Evolutionary conservation across 2,113 vertebrate species (phyloP).

Genomic region (Ochotona curzoniae): DNA sequence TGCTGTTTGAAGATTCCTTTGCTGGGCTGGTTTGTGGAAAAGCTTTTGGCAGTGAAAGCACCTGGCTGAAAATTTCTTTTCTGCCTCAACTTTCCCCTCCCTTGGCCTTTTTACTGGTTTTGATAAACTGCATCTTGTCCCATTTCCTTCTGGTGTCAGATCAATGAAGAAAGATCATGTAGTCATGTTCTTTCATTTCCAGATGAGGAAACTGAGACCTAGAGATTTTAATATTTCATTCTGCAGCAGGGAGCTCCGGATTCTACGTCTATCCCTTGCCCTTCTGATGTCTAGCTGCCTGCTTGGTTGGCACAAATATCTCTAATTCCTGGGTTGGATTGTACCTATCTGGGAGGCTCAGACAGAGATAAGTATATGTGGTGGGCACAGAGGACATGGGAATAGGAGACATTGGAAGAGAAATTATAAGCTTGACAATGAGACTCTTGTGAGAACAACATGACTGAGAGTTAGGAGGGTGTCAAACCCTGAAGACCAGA

Average conservation of each 20-base stretch:
- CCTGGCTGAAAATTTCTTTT: constrained; percentile 73
- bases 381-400: not conserved
- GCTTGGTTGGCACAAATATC: not conserved
- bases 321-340: not conserved
- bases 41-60: constrained; percentile 70
- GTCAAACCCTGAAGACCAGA: not conserved
- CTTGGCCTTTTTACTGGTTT: not conserved
- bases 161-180: not conserved
- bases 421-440: not conserved
- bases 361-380: not conserved
- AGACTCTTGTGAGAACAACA: not conserved
- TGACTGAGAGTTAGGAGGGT: not conserved
- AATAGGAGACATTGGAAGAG: not conserved
- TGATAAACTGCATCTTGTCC: not conserved
- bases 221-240: not conserved
- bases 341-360: not conserved
- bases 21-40: constrained; percentile 72
- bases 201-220: constrained; percentile 11
- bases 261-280: not conserved
- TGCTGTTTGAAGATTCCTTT: constrained; percentile 69
- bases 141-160: not conserved
- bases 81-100: not conserved
- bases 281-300: not conserved
- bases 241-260: not conserved
- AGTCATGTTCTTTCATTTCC: constrained; percentile 23